Conservation (phyloP, 2,113 vertebrate species). For the Leptosomus discolor region DNA sequence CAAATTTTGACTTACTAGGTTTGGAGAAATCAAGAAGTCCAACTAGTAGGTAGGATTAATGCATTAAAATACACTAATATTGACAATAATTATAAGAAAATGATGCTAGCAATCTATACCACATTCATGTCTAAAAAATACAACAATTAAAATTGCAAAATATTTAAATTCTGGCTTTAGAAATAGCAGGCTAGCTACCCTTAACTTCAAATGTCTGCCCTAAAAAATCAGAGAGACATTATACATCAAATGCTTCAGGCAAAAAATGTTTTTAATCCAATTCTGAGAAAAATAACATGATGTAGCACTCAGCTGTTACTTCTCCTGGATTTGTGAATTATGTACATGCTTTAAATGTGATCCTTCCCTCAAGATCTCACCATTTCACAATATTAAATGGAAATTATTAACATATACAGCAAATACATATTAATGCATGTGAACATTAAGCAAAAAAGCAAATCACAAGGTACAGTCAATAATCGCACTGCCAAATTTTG, state of each 20-base stretch:
- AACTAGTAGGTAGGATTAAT: not conserved
- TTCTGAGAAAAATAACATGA: not conserved
- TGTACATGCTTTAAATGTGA: not conserved
- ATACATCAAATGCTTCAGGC: not conserved
- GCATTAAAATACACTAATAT: not conserved
- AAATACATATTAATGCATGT: rapidly evolving
- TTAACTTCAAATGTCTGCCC: not conserved
- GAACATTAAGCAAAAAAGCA: not conserved
- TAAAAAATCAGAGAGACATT: not conserved
- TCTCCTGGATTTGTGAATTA: not conserved
- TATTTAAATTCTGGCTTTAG: not conserved
- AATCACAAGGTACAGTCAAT: not conserved
- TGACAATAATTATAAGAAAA: not conserved
- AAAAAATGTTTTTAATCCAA: not conserved
- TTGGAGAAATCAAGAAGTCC: not conserved
- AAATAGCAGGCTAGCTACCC: not conserved
- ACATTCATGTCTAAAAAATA: not conserved
- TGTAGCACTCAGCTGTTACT: not conserved
- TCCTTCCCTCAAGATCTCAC: not conserved
- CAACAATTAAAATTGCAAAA: not conserved
- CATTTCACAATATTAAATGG: not conserved
- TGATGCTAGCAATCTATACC: not conserved
- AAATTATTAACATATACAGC: not conserved
- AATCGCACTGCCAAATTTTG: not conserved
- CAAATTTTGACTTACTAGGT: not conserved